Conservation (phyloP, 2,797 vertebrate species). For the Salmo trutta region DNA sequence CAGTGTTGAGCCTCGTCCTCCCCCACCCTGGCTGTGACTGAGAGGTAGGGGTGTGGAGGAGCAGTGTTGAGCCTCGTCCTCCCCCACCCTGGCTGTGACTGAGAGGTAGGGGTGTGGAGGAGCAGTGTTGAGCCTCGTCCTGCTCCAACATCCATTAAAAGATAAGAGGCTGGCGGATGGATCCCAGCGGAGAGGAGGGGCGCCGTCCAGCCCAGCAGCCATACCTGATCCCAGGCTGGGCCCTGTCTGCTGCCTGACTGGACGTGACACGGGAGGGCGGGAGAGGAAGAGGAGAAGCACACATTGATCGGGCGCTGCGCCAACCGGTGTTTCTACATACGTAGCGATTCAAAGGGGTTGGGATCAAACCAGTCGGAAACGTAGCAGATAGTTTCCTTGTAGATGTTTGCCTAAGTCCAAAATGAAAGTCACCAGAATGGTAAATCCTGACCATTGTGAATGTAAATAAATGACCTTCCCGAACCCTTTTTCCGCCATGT, state of each 20-base stretch:
- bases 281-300: not conserved
- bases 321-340: not conserved
- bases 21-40: too few species aligned
- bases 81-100: not conserved
- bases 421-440: too few species aligned
- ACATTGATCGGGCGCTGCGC: not conserved
- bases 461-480: too few species aligned
- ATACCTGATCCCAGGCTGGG: not conserved
- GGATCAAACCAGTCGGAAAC: too few species aligned
- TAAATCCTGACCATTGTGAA: too few species aligned
- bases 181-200: not conserved
- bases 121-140: conserved; percentile 18
- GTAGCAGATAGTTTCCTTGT: too few species aligned
- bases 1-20: too few species aligned
- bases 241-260: not conserved
- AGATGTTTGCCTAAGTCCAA: too few species aligned
- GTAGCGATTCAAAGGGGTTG: too few species aligned
- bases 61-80: too few species aligned
- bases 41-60: too few species aligned
- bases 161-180: conserved; percentile 47
- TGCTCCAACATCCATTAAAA: conserved; percentile 57
- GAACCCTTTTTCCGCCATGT: not conserved
- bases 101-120: conserved; percentile 12
- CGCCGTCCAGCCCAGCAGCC: not conserved
- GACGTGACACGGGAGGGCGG: not conserved